Percentiles rank a stretch among this genome's conserved stretches.
Evolutionary conservation across 2,113 vertebrate species (phyloP).

Genomic region (Onychostruthus taczanowskii): DNA sequence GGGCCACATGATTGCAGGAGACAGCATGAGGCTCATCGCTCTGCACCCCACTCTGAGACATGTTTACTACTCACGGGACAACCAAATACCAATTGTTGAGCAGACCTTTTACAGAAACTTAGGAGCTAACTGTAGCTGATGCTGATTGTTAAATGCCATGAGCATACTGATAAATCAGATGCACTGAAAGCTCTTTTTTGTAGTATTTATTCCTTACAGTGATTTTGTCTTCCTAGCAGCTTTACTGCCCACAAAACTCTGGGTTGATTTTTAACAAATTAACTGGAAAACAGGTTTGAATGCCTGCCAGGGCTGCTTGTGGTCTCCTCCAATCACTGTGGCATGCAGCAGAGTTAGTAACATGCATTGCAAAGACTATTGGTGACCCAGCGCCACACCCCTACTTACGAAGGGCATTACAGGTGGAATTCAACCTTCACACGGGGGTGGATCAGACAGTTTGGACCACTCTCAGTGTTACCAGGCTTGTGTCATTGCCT

Average conservation of each 20-base stretch:
- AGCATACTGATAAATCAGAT: not conserved
- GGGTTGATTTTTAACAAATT: conserved; percentile 44
- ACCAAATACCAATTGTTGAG: not conserved
- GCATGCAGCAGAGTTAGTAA: not conserved
- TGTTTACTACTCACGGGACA: not conserved
- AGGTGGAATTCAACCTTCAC: conserved; percentile 38
- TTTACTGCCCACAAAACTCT: not conserved
- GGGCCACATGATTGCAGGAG: accelerated
- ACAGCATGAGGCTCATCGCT: not conserved
- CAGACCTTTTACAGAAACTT: not conserved
- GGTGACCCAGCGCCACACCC: not conserved
- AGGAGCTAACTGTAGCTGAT: not conserved
- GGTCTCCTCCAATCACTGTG: not conserved
- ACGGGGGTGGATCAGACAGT: not conserved
- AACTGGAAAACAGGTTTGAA: not conserved
- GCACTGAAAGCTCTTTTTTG: not conserved
- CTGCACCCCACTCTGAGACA: not conserved
- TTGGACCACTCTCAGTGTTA: not conserved
- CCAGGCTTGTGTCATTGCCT: not conserved
- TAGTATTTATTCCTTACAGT: not conserved
- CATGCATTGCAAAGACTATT: not conserved
- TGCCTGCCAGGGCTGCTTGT: not conserved
- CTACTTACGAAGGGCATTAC: not conserved
- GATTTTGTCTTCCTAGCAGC: not conserved
- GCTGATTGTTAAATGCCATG: not conserved